A percentile compares a stretch with the other conserved stretches of the same genome.
These are phyloP conservation scores for Trachymyrmex cornetzi DNA, from an alignment of 1,140 invertebrate genomes.

Conservation along the genomic window DNA sequence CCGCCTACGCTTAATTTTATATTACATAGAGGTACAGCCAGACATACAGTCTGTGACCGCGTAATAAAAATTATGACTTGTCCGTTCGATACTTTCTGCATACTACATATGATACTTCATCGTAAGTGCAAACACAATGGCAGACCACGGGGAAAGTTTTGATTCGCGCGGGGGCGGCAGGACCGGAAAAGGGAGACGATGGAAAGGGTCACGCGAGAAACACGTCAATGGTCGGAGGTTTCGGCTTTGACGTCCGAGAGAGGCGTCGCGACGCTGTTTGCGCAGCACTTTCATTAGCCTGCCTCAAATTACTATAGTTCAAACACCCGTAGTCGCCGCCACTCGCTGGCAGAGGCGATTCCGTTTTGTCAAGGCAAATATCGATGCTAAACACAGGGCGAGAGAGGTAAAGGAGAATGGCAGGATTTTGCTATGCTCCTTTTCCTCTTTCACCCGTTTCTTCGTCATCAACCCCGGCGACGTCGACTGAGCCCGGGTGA, in stretches of 20 bases:
- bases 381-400: slow-evolving; percentile 77
- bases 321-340: slow-evolving; percentile 80
- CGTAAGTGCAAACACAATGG: not conserved
- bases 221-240: slow-evolving; percentile 71
- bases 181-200: not conserved
- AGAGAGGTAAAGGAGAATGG: slow-evolving; percentile 59
- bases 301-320: slow-evolving; percentile 86
- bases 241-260: slow-evolving; percentile 83
- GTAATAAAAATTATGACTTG: slow-evolving; percentile 24
- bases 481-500: not conserved
- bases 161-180: slow-evolving; percentile 30
- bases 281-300: slow-evolving; percentile 86
- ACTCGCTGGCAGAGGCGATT: slow-evolving; percentile 79
- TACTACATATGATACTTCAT: not conserved
- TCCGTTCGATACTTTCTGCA: not conserved
- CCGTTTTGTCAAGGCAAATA: slow-evolving; percentile 84
- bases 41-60: not conserved
- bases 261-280: slow-evolving; percentile 85
- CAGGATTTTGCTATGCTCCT: slow-evolving; percentile 11
- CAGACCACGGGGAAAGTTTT: slow-evolving; percentile 40
- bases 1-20: slow-evolving; percentile 49
- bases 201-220: slow-evolving; percentile 37
- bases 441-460: slow-evolving; percentile 25
- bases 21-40: not conserved
- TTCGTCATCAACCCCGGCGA: slow-evolving; percentile 18